Conservation (phyloP, 1,140 invertebrate genomes). For the Atta colombica region DNA sequence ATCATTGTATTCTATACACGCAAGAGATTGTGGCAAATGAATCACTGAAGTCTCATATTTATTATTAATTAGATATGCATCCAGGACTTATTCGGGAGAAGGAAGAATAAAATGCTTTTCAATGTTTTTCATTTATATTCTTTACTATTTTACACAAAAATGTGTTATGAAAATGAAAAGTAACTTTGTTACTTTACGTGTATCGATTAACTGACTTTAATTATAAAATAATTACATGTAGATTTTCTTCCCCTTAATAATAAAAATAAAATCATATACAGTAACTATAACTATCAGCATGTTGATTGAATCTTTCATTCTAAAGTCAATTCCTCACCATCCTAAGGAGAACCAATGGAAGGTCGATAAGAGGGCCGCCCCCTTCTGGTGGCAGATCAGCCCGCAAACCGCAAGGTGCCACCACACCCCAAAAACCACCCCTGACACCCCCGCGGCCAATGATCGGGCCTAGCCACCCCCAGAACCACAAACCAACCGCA, state of each 20-base stretch:
- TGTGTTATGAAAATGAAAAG: neutral
- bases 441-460: conserved; percentile 86
- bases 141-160: neutral
- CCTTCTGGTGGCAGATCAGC: conserved; percentile 84
- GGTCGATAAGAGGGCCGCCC: conserved; percentile 83
- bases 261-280: neutral
- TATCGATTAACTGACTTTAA: neutral
- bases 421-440: conserved; percentile 86
- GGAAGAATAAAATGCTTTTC: neutral
- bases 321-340: conserved; percentile 37
- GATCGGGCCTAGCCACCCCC: conserved; percentile 85
- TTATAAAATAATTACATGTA: neutral
- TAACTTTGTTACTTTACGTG: neutral
- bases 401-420: conserved; percentile 87
- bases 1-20: conserved; percentile 1
- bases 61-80: no score
- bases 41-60: neutral
- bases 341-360: conserved; percentile 77
- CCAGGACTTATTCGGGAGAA: neutral
- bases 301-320: conserved; percentile 65
- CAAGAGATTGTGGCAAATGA: neutral
- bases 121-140: neutral
- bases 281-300: conserved; percentile 12
- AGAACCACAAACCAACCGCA: conserved; percentile 87
- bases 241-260: neutral